Evolutionary conservation across 2,797 vertebrate species (phyloP).

Genomic region (Crypturellus tataupa): DNA sequence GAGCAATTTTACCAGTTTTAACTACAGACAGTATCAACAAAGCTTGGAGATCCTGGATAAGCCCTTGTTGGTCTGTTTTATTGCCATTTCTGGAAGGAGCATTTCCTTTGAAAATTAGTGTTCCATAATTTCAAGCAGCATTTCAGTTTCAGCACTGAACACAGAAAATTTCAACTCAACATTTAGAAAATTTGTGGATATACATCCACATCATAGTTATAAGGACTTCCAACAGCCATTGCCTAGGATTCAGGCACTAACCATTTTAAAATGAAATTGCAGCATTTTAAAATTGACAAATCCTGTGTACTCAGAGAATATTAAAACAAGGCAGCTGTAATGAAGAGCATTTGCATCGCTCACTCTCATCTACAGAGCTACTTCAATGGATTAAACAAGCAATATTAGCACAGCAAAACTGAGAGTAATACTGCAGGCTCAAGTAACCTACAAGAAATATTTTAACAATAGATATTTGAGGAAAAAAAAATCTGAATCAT

Average conservation of each 20-base stretch:
- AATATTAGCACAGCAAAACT: neutral
- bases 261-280: conserved; percentile 5
- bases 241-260: neutral
- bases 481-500: neutral
- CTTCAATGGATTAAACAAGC: neutral
- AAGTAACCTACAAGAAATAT: neutral
- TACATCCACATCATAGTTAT: neutral
- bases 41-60: fast-evolving
- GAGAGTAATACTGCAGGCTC: neutral
- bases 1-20: neutral
- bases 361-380: neutral
- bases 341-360: neutral
- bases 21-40: neutral
- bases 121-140: neutral
- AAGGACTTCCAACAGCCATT: neutral
- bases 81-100: neutral
- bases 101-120: conserved; percentile 5
- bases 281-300: neutral
- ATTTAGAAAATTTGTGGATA: neutral
- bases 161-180: neutral
- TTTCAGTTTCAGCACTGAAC: neutral
- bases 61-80: neutral
- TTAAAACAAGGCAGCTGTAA: neutral
- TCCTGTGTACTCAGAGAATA: neutral
- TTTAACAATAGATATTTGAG: neutral